Percentiles rank a stretch among this genome's conserved stretches.
These are phyloP conservation scores for Genyomyrus donnyi DNA, from an alignment of 2,113 vertebrate genomes.

Conservation along the genomic window DNA sequence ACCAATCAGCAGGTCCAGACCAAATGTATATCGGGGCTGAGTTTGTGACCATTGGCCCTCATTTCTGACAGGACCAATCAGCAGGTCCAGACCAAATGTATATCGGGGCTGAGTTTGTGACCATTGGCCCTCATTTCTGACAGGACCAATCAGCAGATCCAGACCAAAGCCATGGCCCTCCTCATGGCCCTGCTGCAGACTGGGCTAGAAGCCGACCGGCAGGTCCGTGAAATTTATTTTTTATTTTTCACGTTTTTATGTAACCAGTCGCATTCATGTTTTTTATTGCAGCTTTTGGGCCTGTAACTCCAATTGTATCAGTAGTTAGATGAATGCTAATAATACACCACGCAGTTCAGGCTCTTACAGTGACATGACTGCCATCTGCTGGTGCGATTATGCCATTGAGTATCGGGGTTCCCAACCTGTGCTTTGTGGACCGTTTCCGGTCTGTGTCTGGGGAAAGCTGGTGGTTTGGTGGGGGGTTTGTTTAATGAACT, in stretches of 20 bases:
- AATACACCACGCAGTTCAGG: not conserved
- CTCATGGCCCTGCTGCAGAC: slow-evolving; percentile 85
- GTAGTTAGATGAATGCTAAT: not conserved
- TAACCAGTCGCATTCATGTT: not conserved
- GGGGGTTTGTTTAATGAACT: not conserved
- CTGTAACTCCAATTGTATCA: not conserved
- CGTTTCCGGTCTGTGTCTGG: not conserved
- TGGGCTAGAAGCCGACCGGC: slow-evolving; percentile 61
- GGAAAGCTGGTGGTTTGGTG: not conserved
- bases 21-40: too few relatives aligned
- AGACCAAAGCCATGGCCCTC: slow-evolving; percentile 95
- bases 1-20: too few relatives aligned
- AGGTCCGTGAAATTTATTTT: slow-evolving; percentile 52
- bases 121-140: not conserved
- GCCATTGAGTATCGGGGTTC: not conserved
- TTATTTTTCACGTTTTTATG: not conserved
- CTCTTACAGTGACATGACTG: not conserved
- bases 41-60: not conserved
- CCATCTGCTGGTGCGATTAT: not conserved
- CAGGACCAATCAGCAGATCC: slow-evolving; percentile 82
- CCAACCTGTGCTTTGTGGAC: not conserved
- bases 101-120: not conserved
- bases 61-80: slow-evolving; percentile 54
- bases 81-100: too few relatives aligned
- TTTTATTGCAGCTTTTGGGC: not conserved